Conservation (phyloP, 2,888 invertebrate species). For the Callosobruchus maculatus region DNA sequence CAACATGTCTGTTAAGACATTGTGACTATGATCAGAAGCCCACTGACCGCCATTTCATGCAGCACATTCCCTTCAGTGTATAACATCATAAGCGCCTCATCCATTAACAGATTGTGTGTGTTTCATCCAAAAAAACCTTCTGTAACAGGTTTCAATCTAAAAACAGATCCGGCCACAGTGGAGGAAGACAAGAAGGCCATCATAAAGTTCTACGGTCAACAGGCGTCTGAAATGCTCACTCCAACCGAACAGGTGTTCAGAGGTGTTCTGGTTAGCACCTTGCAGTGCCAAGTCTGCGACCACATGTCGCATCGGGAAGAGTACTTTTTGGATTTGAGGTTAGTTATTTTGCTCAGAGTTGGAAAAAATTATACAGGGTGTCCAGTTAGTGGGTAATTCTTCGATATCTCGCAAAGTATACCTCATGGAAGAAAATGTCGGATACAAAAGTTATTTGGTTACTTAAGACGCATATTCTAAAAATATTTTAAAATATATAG, state of each 20-base stretch:
- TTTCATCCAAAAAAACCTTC: background rate
- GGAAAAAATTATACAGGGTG: too few species aligned
- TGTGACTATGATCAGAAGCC: too few species aligned
- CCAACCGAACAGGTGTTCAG: slow-evolving; percentile 90
- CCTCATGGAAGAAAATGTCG: too few species aligned
- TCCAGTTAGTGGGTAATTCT: too few species aligned
- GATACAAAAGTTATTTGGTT: too few species aligned
- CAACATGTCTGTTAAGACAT: too few species aligned
- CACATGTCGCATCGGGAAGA: slow-evolving; percentile 85
- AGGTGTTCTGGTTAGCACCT: slow-evolving; percentile 84
- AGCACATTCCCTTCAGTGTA: background rate
- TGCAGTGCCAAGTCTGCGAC: slow-evolving; percentile 85
- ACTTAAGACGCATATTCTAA: too few species aligned
- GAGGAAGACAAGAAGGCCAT: slow-evolving; percentile 72
- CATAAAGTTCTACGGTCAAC: slow-evolving; percentile 79
- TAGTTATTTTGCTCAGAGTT: slow-evolving; percentile 5
- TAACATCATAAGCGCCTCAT: background rate
- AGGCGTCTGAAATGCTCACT: slow-evolving; percentile 72
- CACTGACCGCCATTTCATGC: too few species aligned
- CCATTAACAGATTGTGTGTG: background rate
- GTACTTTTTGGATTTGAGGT: slow-evolving; percentile 83
- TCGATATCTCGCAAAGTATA: too few species aligned
- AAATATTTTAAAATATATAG: too few species aligned
- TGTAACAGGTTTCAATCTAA: slow-evolving; percentile 54
- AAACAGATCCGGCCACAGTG: slow-evolving; percentile 71